Conservation (phyloP, 2,113 vertebrate species). For the Oenanthe oenanthe region DNA sequence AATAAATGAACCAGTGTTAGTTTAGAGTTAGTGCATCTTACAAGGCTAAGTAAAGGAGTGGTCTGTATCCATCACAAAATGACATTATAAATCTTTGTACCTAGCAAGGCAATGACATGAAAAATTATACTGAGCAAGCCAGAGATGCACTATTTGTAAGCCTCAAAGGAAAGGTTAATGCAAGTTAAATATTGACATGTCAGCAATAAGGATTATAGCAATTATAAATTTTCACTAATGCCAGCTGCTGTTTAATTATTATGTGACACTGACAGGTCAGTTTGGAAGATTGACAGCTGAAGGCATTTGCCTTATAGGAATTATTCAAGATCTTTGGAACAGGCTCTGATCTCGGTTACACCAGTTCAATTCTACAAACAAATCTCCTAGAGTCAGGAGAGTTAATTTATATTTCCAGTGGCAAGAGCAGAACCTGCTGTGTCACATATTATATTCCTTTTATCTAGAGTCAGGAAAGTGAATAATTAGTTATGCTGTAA, state of each 20-base stretch:
- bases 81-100: slow-evolving; percentile 77
- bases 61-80: slow-evolving; percentile 66
- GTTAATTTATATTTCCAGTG: not conserved
- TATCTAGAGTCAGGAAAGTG: not conserved
- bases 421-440: not conserved
- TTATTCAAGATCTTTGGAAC: slow-evolving; percentile 8
- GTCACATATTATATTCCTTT: not conserved
- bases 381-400: not conserved
- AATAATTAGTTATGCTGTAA: not conserved
- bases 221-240: slow-evolving; percentile 76
- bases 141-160: slow-evolving; percentile 74
- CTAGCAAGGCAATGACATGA: slow-evolving; percentile 75
- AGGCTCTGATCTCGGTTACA: not conserved
- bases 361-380: not conserved
- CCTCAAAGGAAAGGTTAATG: slow-evolving; percentile 82
- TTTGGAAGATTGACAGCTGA: slow-evolving; percentile 54
- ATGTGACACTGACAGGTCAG: slow-evolving; percentile 69
- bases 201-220: slow-evolving; percentile 78
- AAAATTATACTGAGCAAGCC: slow-evolving; percentile 76
- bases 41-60: slow-evolving; percentile 63
- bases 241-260: slow-evolving; percentile 71
- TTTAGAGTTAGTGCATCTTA: slow-evolving; percentile 38
- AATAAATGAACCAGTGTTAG: slow-evolving; percentile 44
- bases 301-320: slow-evolving; percentile 34
- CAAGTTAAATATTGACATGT: slow-evolving; percentile 84